Evolutionary conservation across 2,888 invertebrate genomes (phyloP).

Genomic region (Meta bourneti): DNA sequence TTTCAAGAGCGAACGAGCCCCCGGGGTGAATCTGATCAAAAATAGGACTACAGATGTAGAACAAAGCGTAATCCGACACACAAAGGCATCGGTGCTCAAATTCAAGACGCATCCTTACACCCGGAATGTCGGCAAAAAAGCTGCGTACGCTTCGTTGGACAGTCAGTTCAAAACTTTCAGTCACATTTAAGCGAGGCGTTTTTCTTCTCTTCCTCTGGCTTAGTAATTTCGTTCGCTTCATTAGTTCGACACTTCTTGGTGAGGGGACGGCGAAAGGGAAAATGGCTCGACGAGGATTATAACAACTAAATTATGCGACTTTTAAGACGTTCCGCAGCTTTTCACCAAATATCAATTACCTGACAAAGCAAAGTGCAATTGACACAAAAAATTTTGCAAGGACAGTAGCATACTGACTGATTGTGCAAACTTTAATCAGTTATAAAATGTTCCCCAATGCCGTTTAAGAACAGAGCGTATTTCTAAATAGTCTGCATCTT

Average conservation of each 20-base stretch:
- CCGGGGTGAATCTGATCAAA: conserved; percentile 17
- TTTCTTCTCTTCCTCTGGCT: background rate
- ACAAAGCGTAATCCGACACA: conserved; percentile 55
- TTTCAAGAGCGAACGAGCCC: conserved; percentile 37
- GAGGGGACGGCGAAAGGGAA: background rate
- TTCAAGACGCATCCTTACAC: conserved; percentile 34
- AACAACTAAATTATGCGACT: background rate
- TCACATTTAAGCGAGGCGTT: background rate
- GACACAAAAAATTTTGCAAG: no score
- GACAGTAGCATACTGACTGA: no score
- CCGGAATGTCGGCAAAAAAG: conserved; percentile 12
- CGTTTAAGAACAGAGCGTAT: no score
- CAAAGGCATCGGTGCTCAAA: conserved; percentile 64
- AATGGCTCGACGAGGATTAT: background rate
- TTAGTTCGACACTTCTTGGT: background rate
- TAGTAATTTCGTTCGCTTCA: background rate
- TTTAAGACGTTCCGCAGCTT: background rate
- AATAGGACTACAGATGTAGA: conserved; percentile 15
- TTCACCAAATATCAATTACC: no score
- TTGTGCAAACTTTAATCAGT: no score
- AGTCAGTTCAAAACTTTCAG: conserved; percentile 44
- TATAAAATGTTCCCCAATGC: no score
- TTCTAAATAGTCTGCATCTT: no score
- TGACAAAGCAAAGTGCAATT: no score
- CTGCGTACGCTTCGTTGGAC: conserved; percentile 28